Evolutionary conservation across 2,113 vertebrate species (phyloP), one percentile per base, ranked within the genome.

Genomic region (Aplodontia rufa): DNA sequence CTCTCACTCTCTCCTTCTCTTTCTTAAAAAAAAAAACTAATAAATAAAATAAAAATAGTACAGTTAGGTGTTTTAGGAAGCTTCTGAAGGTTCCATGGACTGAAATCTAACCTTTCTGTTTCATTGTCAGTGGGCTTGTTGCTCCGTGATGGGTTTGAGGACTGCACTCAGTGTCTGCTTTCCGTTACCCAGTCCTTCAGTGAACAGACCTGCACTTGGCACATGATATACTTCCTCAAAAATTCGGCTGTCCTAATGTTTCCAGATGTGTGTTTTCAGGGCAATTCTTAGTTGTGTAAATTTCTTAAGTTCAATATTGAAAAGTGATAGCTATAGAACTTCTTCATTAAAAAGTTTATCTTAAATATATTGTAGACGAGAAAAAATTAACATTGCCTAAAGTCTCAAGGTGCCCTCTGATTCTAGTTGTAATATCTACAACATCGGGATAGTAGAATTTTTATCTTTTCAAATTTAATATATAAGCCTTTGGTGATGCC

Each of bases 401-500:
- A 49, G 20, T 85, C 30, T 90, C 62, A 53, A 3, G 3, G 12
- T 76, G 4, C 26, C 8, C 28, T 83, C 60, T 92, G 35, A 85
- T 8, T 74, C n/a, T 55, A 79, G 8, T 1, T 75, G 1, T 37
- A 76, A 71, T 66, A 51, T 10, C 14, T 60, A 24, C 6, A 72
- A 30, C 8, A 28, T 66, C 28, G 47, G 19, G 3, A 58, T 2
- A 68, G 32, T 9, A 40, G 11, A 19, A 49, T 42, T 55, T 83
- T 85, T 76, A 8, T 53, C 37, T 49, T 64, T 90, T 79, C 85
- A 85, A 35, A 91, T 82, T 96, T 92, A 58, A 8, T 92, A 45
- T 80, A 9, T 90, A 96, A 97, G 58, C 45, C 94, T 97, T 96
- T 87, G 76, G 92, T 97, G 90, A 96, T 96, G 93, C 80, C 88